Conservation (phyloP, 2,888 invertebrate species). For the Dicyrtoma fusca region DNA sequence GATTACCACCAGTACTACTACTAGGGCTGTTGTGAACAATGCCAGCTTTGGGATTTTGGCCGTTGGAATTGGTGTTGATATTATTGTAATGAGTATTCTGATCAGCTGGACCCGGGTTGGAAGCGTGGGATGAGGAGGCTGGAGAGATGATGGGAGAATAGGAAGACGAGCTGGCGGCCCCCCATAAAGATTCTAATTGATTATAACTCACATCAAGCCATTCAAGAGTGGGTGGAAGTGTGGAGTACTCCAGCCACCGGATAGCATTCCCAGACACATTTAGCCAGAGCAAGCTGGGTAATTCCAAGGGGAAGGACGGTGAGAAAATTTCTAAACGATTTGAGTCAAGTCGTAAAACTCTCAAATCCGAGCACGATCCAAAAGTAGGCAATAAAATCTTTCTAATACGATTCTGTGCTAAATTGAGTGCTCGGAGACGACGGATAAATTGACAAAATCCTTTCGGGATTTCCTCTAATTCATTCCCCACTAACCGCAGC, state of each 20-base stretch:
- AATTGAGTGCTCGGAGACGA: slow-evolving; percentile 75
- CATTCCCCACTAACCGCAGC: slow-evolving; percentile 77
- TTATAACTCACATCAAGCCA: slow-evolving; percentile 83
- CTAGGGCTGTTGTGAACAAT: too few relatives aligned
- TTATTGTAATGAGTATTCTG: neutral
- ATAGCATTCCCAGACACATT: slow-evolving; percentile 80
- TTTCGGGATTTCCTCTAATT: slow-evolving; percentile 74
- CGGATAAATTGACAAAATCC: slow-evolving; percentile 74
- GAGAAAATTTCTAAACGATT: slow-evolving; percentile 72
- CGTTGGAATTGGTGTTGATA: neutral
- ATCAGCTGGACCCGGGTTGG: neutral
- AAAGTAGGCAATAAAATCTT: slow-evolving; percentile 79
- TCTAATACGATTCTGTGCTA: slow-evolving; percentile 77
- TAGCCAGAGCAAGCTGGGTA: slow-evolving; percentile 73
- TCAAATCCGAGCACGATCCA: slow-evolving; percentile 72
- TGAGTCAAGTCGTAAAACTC: slow-evolving; percentile 76
- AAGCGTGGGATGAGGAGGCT: slow-evolving; percentile 58
- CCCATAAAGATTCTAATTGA: slow-evolving; percentile 64
- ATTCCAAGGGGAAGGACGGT: slow-evolving; percentile 48
- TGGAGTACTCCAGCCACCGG: slow-evolving; percentile 78
- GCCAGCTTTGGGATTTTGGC: neutral
- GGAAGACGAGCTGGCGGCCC: slow-evolving; percentile 53
- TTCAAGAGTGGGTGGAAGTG: slow-evolving; percentile 75
- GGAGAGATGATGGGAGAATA: slow-evolving; percentile 46
- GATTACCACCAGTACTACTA: too few relatives aligned